Evolutionary conservation across 2,888 invertebrate genomes (phyloP).

Genomic region (Heliconius ethilla): DNA sequence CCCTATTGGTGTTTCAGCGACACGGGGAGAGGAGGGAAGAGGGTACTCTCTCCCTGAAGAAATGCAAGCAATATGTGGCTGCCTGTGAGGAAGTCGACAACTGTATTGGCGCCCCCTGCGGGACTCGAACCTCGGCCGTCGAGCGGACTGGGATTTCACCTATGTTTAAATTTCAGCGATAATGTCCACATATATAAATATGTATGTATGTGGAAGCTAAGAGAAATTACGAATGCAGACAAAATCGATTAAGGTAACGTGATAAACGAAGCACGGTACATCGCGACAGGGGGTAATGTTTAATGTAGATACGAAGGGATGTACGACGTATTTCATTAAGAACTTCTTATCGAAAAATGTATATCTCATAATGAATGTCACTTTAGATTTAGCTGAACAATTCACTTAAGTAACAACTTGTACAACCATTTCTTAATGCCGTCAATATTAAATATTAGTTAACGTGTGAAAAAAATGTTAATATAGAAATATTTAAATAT

Average conservation of each 20-base stretch:
- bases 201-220: conserved; percentile 42
- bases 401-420: conserved; percentile 35
- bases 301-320: conserved; percentile 62
- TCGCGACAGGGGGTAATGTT: conserved; percentile 74
- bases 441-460: not conserved
- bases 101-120: no score
- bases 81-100: no score
- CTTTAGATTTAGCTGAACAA: conserved; percentile 43
- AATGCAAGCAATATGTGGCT: no score
- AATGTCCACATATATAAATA: not conserved
- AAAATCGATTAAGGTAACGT: conserved; percentile 67
- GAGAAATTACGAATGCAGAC: conserved; percentile 65
- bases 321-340: conserved; percentile 62
- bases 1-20: no score
- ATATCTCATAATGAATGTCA: conserved; percentile 43
- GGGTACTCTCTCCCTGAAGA: no score
- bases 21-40: no score
- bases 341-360: conserved; percentile 58
- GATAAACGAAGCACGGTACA: conserved; percentile 70
- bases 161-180: not conserved
- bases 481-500: not conserved
- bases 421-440: not conserved
- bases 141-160: no score
- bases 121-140: no score
- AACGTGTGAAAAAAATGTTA: not conserved